Percentiles rank a stretch among this genome's conserved stretches.
Evolutionary conservation across 2,113 vertebrate genomes (phyloP).

Genomic region (Colaptes auratus): DNA sequence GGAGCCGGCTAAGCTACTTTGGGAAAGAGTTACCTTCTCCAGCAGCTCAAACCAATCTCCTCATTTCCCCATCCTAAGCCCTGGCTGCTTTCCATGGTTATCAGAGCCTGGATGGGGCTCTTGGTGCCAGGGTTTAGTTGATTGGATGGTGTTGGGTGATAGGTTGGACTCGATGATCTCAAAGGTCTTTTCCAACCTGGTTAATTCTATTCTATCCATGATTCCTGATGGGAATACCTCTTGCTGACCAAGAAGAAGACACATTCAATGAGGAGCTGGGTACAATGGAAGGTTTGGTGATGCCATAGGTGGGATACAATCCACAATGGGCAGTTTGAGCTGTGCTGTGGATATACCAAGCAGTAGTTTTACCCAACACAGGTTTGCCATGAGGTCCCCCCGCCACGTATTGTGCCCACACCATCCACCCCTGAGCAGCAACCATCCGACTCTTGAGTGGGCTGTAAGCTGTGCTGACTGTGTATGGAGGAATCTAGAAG

Average conservation of each 20-base stretch:
- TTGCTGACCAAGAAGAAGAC: neutral
- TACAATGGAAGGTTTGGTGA: neutral
- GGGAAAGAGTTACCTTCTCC: neutral
- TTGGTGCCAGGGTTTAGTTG: too few species aligned
- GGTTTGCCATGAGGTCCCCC: neutral
- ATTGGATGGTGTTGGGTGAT: too few species aligned
- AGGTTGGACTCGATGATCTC: too few species aligned
- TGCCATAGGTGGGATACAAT: neutral
- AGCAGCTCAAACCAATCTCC: neutral
- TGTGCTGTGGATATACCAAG: neutral
- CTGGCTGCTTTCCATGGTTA: neutral
- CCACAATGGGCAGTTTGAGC: neutral
- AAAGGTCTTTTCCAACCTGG: too few species aligned
- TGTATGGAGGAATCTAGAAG: conserved; percentile 85
- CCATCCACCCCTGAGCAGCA: neutral
- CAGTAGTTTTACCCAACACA: neutral
- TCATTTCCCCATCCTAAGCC: neutral
- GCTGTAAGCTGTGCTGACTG: conserved; percentile 89
- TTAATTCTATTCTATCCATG: neutral
- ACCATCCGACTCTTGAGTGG: conserved; percentile 79
- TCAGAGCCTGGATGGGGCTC: too few species aligned
- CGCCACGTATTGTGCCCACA: neutral
- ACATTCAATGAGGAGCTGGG: neutral
- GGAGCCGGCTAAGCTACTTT: neutral
- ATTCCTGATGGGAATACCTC: neutral